These are phyloP conservation scores for Yponomeuta evonymella DNA, from an alignment of 2,888 invertebrate genomes.

Conservation along the genomic window DNA sequence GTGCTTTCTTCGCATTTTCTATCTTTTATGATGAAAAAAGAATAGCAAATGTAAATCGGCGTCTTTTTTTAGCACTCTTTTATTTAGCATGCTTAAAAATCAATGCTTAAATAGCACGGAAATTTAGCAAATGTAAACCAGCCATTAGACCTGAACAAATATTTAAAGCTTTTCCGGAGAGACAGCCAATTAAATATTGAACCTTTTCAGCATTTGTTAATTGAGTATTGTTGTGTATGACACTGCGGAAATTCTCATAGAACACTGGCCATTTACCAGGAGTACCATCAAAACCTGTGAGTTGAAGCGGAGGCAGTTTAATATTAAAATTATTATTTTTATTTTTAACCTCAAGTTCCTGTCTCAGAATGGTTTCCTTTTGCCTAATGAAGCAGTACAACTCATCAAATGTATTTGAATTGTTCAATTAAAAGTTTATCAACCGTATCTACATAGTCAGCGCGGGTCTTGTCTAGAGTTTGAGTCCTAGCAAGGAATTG, in stretches of 20 bases:
- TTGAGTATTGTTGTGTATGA: not conserved
- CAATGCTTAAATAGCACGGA: no score
- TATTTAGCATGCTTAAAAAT: no score
- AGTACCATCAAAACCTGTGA: not conserved
- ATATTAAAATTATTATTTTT: not conserved
- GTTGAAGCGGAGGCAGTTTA: not conserved
- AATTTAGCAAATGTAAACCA: no score
- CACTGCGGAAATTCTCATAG: conserved; percentile 1
- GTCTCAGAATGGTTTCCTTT: not conserved
- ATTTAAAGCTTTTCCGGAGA: conserved; percentile 6
- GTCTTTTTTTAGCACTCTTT: no score
- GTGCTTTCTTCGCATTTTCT: no score
- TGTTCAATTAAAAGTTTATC: not conserved
- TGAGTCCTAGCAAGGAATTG: not conserved
- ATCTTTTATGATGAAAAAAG: no score
- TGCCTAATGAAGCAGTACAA: not conserved
- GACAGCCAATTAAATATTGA: conserved; percentile 7
- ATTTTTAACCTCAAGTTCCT: not conserved
- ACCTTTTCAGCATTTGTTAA: conserved; percentile 7
- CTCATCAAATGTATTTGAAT: not conserved
- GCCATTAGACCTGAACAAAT: conserved; percentile 23
- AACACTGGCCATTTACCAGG: conserved; percentile 5
- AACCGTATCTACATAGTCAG: not conserved
- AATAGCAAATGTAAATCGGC: no score
- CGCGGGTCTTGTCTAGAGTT: not conserved